Conservation (phyloP, 2,797 vertebrate genomes). For the Zenarchopterus dispar region DNA sequence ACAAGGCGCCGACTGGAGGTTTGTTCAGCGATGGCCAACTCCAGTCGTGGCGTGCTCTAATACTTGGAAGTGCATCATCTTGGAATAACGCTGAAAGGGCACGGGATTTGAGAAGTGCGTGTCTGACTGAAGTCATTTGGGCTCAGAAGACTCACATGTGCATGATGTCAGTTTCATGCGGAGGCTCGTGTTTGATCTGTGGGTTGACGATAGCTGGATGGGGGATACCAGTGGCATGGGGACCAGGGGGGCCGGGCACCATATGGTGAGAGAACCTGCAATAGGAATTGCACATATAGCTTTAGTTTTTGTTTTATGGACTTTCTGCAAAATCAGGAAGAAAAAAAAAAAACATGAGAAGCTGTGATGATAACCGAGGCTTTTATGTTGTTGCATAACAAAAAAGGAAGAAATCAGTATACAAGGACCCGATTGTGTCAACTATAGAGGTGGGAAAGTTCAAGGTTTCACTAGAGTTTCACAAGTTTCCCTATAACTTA, state of each 20-base stretch:
- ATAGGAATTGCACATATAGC: constrained; percentile 27
- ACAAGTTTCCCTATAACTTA: too few relatives aligned
- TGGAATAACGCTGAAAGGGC: constrained; percentile 26
- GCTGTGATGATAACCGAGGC: too few relatives aligned
- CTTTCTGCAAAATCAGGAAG: too few relatives aligned
- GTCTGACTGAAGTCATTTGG: constrained; percentile 22
- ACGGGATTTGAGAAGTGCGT: neutral
- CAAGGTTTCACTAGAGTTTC: too few relatives aligned
- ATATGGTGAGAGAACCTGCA: constrained; percentile 99
- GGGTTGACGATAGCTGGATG: constrained; percentile 98
- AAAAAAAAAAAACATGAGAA: too few relatives aligned
- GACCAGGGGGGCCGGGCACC: constrained; percentile 96
- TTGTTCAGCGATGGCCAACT: constrained; percentile 41
- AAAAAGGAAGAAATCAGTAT: too few relatives aligned
- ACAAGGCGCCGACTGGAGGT: constrained; percentile 55
- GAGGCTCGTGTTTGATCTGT: constrained; percentile 98
- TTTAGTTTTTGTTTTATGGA: neutral
- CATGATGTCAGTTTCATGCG: constrained; percentile 96
- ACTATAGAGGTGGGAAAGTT: too few relatives aligned
- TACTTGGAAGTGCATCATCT: constrained; percentile 61
- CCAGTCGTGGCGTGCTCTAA: constrained; percentile 29
- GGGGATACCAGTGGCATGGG: constrained; percentile 97
- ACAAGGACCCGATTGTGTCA: too few relatives aligned
- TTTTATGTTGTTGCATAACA: too few relatives aligned
- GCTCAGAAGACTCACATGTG: constrained; percentile 89